Evolutionary conservation across 1,140 invertebrate species (phyloP), one percentile per base, ranked within the genome.

Genomic region (Anoplolepis gracilipes): DNA sequence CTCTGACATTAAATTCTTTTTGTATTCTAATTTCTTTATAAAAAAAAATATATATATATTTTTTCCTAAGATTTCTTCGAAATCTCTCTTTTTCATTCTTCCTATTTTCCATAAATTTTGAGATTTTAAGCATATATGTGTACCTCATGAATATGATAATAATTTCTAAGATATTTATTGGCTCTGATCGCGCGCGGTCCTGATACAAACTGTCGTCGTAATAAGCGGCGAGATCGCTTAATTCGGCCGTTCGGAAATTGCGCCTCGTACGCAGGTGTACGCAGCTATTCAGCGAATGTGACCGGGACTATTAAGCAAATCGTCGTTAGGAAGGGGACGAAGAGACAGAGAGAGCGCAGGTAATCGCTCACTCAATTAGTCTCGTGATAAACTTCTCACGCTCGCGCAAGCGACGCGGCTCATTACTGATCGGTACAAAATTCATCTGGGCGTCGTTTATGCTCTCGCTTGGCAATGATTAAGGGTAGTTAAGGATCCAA

Each of bases 341-440:
- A 1, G 33, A 36, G 16, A 19, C 13, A 16, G 36, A 19, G 39
- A 70, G 25, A 16, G 3, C 1, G 2, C 25, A 13, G 16, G 22
- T 72, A 67, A 88, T 85, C 73, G 64, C n/a, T 84, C 67, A 73
- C 84, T 88, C 81, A 55, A 49, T 73, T 78, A 67, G 55, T 53
- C 67, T 28, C 73, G 30, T 65, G 78, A 59, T 82, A 73, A 82
- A 33, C n/a, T 69, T 33, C 62, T 79, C 49, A 36, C 28, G 8
- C 7, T 36, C 28, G n/a, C 11, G 13, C n/a, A 36, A 65, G 19
- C 33, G 46, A n/a, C 28, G 33, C 28, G 36, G 55, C 46, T 61
- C 73, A 30, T 25, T 46, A 36, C 7, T 36, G 49, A 49, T 81
- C 67, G n/a, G 6, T 1, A 46, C 8, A 30, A 76, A 53, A 73